These are phyloP conservation scores for Tetropium fuscum DNA, from an alignment of 2,888 invertebrate species.

Conservation along the genomic window DNA sequence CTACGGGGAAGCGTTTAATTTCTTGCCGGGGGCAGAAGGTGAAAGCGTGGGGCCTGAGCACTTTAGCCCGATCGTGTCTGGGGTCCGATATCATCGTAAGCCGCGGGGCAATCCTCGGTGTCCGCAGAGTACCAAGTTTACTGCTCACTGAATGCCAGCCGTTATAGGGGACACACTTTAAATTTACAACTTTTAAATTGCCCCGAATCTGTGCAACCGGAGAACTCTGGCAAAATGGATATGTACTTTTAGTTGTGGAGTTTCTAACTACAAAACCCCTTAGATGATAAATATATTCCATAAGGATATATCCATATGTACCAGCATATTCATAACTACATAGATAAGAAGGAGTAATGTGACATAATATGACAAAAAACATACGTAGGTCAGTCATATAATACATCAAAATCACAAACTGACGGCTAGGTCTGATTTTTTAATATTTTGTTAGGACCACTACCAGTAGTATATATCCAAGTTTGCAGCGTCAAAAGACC, in stretches of 20 bases:
- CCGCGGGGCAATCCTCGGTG: slow-evolving; percentile 50
- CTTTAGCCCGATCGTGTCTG: slow-evolving; percentile 58
- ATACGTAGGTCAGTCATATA: too few species aligned
- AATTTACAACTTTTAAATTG: slow-evolving; percentile 46
- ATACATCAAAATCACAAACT: too few species aligned
- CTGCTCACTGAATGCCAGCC: slow-evolving; percentile 45
- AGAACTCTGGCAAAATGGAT: slow-evolving; percentile 25
- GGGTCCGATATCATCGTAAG: slow-evolving; percentile 57
- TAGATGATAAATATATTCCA: too few species aligned
- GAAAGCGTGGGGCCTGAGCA: slow-evolving; percentile 51
- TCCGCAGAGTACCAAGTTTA: slow-evolving; percentile 54
- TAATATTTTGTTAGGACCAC: too few species aligned
- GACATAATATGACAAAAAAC: too few species aligned
- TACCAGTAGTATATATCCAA: too few species aligned
- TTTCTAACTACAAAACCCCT: too few species aligned
- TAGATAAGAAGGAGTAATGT: too few species aligned
- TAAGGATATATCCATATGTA: too few species aligned
- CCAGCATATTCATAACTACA: too few species aligned
- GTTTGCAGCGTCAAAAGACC: too few species aligned
- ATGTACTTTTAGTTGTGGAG: slow-evolving; percentile 25
- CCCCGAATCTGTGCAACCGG: slow-evolving; percentile 9
- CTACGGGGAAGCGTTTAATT: slow-evolving; percentile 55
- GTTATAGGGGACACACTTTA: slow-evolving; percentile 46
- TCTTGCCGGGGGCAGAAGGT: slow-evolving; percentile 54
- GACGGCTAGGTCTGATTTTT: too few species aligned